Evolutionary conservation across 2,113 vertebrate species (phyloP), one percentile per base, ranked within the genome.

Genomic region (Deroptyus accipitrinus): DNA sequence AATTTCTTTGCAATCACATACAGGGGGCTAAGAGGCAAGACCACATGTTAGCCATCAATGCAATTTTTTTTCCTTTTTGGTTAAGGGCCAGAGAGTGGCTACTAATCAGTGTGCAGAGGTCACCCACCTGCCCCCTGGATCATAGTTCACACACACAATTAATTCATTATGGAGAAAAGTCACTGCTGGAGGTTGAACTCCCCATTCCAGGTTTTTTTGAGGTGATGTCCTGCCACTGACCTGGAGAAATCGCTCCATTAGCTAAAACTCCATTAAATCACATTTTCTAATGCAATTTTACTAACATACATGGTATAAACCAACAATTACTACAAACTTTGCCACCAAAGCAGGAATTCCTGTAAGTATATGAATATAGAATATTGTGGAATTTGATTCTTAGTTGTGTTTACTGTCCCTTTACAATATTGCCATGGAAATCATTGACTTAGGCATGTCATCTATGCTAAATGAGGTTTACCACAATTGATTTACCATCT

Each of bases 101-200:
- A 96, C 98, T 97, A 98, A 98, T 98, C 98, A 98, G 98, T 98
- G 97, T 95, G 97, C 90, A 98, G 96, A 98, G 98, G 98, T 98
- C 98, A 98, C 93, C 97, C 97, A 98, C 98, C 98, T 98, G 98
- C 98, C 98, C 98, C 89, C 95, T 93, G 97, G 98, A 98, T 97
- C 98, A 98, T 93, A 98, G 98, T 98, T 98, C 98, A 98, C 97
- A 96, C 98, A 98, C 97, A 98, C 98, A 98, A 98, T 98, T 98
- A 98, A 98, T 98, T 98, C 98, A 98, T 98, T 98, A 98, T 98
- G 98, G 97, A 91, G 84, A 95, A 95, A 96, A 98, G 96, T 97
- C 98, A 96, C 94, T 94, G 97, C 96, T 97, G 95, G 98, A 98
- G 97, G 97, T 97, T 98, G 97, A 98, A 98, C 95, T 97, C 86